Percentiles rank a stretch among this genome's conserved stretches.
These are phyloP conservation scores for Esox masquinongy DNA, from an alignment of 2,797 vertebrate species.

Conservation along the genomic window DNA sequence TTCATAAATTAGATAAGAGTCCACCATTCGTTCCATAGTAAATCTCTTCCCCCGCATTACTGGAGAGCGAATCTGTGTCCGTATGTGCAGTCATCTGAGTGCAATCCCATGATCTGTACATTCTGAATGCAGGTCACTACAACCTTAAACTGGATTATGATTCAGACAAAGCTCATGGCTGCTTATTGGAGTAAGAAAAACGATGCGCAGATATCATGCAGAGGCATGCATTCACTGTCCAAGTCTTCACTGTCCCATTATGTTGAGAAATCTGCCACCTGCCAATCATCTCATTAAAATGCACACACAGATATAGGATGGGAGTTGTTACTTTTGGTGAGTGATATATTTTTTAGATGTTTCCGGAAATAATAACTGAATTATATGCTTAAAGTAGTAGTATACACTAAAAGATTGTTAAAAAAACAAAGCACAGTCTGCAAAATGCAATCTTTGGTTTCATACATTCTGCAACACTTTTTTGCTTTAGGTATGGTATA, in stretches of 20 bases:
- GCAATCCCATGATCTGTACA: background rate
- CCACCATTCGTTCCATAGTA: constrained; percentile 27
- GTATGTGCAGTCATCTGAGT: background rate
- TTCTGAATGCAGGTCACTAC: background rate
- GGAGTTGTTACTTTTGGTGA: too few relatives aligned
- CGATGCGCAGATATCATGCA: background rate
- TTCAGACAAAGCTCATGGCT: background rate
- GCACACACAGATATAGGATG: background rate
- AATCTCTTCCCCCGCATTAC: constrained; percentile 3
- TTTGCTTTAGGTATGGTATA: background rate
- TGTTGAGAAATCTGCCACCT: background rate
- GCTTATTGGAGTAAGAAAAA: background rate
- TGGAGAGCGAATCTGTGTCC: background rate
- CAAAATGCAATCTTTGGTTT: background rate
- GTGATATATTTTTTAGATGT: background rate
- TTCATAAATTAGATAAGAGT: constrained; percentile 42
- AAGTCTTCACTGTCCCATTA: background rate
- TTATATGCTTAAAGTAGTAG: background rate
- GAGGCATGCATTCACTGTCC: background rate
- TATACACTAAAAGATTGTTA: background rate
- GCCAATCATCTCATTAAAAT: background rate
- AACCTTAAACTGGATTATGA: background rate
- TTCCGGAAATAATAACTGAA: background rate
- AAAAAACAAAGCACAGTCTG: background rate
- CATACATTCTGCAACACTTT: background rate